A percentile compares a stretch with the other conserved stretches of the same genome.
phyloP scores from a whole-genome alignment of 2,113 vertebrate genomes.

The Erythrocercus mccallii region DNA sequence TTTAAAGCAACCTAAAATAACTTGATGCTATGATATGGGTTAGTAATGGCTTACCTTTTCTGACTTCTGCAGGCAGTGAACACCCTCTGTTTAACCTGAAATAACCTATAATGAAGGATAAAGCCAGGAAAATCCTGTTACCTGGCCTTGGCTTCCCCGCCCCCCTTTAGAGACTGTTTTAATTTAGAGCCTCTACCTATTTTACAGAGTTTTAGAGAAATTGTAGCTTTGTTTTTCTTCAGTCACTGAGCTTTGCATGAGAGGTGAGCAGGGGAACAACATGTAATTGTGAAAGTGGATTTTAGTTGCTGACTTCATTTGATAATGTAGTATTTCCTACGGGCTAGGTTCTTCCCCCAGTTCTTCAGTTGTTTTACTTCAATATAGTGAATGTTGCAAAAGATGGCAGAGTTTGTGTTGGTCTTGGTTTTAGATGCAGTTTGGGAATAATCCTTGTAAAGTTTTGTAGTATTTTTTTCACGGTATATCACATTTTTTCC shows the following conservation, averaged over 20 bases:
- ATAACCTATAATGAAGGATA: slow-evolving; percentile 11
- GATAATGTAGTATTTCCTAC: not conserved
- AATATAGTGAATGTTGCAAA: not conserved
- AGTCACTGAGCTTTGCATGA: not conserved
- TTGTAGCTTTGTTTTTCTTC: not conserved
- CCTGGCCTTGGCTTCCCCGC: not conserved
- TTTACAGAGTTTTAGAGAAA: not conserved
- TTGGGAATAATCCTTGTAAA: not conserved
- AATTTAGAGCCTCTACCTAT: not conserved
- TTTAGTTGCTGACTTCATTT: not conserved
- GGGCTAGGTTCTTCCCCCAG: not conserved
- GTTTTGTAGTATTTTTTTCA: not conserved
- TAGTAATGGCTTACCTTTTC: not conserved
- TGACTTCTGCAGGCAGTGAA: not conserved
- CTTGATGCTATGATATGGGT: not conserved
- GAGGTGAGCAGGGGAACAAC: not conserved
- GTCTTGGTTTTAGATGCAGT: not conserved
- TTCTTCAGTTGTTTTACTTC: not conserved
- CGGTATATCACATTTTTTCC: not conserved
- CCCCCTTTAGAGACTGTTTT: not conserved
- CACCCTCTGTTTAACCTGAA: not conserved
- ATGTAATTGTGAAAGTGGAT: not conserved
- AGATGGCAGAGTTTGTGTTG: not conserved
- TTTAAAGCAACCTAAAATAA: not conserved
- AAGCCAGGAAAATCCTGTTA: slow-evolving; percentile 31